Evolutionary conservation across 1,140 invertebrate species (phyloP).

Genomic region (Drosophila santomea): DNA sequence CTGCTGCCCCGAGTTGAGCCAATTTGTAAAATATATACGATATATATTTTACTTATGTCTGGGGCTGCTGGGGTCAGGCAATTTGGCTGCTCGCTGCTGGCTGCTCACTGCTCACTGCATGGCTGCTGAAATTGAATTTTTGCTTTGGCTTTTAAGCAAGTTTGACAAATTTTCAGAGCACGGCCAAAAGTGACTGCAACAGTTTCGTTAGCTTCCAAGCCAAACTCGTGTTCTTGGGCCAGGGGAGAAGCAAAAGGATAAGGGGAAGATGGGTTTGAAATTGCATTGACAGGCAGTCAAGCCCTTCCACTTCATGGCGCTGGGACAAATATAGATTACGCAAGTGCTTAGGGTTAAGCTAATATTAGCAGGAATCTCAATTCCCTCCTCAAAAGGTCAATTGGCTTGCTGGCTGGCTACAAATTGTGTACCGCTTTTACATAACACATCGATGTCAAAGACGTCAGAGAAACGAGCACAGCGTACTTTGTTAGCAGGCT

Average conservation of each 20-base stretch:
- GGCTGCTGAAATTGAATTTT: conserved; percentile 75
- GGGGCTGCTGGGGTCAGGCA: conserved; percentile 52
- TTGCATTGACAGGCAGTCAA: conserved; percentile 50
- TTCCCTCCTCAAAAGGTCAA: conserved; percentile 27
- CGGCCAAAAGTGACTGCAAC: conserved; percentile 62
- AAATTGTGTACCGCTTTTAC: conserved; percentile 5
- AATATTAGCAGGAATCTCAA: conserved; percentile 25
- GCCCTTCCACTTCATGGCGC: conserved; percentile 28
- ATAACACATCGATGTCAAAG: conserved; percentile 34
- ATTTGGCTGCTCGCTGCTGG: conserved; percentile 36
- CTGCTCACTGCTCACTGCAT: conserved; percentile 25
- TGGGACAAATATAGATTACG: conserved; percentile 43
- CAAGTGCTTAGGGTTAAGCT: conserved; percentile 37
- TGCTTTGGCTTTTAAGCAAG: conserved; percentile 61
- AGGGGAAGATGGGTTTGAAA: conserved; percentile 8
- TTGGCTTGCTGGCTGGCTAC: conserved; percentile 14
- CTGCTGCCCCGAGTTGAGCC: conserved; percentile 61
- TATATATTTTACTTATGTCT: conserved; percentile 67
- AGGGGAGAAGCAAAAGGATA: too few relatives aligned
- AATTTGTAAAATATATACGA: conserved; percentile 78
- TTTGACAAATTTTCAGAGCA: conserved; percentile 73
- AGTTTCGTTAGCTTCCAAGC: conserved; percentile 26
- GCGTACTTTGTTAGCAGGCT: conserved; percentile 14
- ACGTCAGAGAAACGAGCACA: conserved; percentile 15
- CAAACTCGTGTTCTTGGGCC: conserved; percentile 18